These are phyloP conservation scores for Astropecten irregularis DNA, from an alignment of 53 echinoderm and acorn worm species.

Conservation along the genomic window DNA sequence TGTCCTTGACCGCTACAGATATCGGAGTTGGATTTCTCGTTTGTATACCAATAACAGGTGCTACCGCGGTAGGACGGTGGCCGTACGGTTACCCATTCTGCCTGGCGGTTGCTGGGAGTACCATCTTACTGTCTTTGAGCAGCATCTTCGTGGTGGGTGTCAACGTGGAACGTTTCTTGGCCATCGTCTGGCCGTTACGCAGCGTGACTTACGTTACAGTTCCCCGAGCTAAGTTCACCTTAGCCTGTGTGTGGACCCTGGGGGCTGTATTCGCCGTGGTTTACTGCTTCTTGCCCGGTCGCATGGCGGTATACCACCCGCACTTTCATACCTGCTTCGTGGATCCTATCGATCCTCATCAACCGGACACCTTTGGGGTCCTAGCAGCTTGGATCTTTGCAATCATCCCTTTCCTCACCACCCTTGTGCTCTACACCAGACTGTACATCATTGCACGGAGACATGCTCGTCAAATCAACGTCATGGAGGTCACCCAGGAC, in stretches of 20 bases:
- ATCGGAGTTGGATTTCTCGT: conserved; percentile 28
- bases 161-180: conserved; percentile 46
- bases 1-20: conserved; percentile 38
- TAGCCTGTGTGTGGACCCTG: conserved; percentile 7
- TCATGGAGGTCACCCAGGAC: not conserved
- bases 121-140: conserved; percentile 7
- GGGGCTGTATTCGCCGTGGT: conserved; percentile 15
- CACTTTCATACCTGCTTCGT: conserved; percentile 56
- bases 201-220: conserved; percentile 28
- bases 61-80: conserved; percentile 47
- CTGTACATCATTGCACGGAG: conserved; percentile 45
- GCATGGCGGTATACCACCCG: conserved; percentile 32
- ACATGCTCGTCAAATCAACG: conserved; percentile 54
- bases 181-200: conserved; percentile 57
- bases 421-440: conserved; percentile 4
- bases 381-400: conserved; percentile 46
- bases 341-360: conserved; percentile 45
- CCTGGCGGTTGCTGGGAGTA: conserved; percentile 2
- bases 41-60: conserved; percentile 37
- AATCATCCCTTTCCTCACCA: conserved; percentile 41
- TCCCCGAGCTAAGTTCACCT: not conserved
- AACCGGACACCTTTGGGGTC: conserved; percentile 35
- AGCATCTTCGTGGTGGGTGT: conserved; percentile 41
- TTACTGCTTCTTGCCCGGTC: conserved; percentile 28
- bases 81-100: conserved; percentile 48